These are phyloP conservation scores for Hylaeus volcanicus DNA, from an alignment of 1,140 invertebrate genomes.

Conservation along the genomic window DNA sequence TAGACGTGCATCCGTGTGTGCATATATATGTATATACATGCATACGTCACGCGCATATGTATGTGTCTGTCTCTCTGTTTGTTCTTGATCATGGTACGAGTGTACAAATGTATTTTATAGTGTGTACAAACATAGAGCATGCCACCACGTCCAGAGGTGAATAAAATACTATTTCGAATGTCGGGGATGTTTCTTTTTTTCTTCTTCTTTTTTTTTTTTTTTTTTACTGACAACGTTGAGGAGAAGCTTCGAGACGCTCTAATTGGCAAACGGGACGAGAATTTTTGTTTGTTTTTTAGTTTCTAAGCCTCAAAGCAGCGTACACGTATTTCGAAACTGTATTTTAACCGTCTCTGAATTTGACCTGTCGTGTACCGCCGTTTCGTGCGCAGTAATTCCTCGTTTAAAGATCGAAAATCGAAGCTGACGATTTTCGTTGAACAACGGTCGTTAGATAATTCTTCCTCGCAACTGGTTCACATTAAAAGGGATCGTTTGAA, in stretches of 20 bases:
- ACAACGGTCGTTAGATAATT: too few species aligned
- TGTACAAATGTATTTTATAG: conserved; percentile 67
- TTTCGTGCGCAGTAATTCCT: not conserved
- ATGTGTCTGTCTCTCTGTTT: conserved; percentile 27
- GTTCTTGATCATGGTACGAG: conserved; percentile 44
- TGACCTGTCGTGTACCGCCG: conserved; percentile 27
- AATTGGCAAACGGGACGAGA: not conserved
- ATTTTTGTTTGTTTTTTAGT: not conserved
- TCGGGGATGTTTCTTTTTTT: not conserved
- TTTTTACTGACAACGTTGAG: not conserved
- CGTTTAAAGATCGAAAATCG: too few species aligned
- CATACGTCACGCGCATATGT: conserved; percentile 34
- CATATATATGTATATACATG: conserved; percentile 32
- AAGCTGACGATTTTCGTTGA: too few species aligned
- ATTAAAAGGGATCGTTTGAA: too few species aligned
- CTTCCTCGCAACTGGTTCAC: too few species aligned
- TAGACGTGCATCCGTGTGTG: conserved; percentile 40
- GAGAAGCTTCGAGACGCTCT: not conserved
- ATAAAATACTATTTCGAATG: conserved; percentile 49
- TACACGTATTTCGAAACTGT: conserved; percentile 25
- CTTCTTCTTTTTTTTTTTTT: too few species aligned
- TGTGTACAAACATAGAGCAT: conserved; percentile 75
- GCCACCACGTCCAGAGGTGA: conserved; percentile 62
- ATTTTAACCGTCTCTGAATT: conserved; percentile 44
- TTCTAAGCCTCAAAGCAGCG: not conserved